Evolutionary conservation across 2,113 vertebrate genomes (phyloP), one percentile per base, ranked within the genome.

Genomic region (Riparia riparia): DNA sequence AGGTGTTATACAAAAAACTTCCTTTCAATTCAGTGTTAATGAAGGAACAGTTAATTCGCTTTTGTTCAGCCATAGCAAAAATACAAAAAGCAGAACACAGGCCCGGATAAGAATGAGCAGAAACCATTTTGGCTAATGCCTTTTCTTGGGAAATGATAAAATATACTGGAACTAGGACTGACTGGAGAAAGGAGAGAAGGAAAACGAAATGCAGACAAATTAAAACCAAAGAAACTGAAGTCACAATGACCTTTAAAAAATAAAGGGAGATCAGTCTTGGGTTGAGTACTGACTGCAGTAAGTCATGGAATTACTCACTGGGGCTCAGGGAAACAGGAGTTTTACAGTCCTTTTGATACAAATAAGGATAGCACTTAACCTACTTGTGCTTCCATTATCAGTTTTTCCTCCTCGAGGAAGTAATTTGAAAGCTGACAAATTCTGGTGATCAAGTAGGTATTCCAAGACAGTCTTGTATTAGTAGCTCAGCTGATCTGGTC

Each of bases 71-170:
- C 25, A 37, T 6, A 45, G 60, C 25, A 81, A 58, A 89, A 84
- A 70, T 18, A 63, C 17, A 20, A 66, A 50, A 87, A 84, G 39
- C 32, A 63, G 15, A 91, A 65, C 15, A 32, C 15, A 47, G n/a
- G 4, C 28, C 9, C 0, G 0, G 31, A 26, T 32, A 83, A 69
- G n/a, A 86, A 60, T 19, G 10, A 73, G 31, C 16, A 57, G 58
- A 90, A 92, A 50, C 18, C 13, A 24, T 54, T 82, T 45, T 57
- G 34, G 25, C n/a, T 69, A 42, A 89, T 19, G 1, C 9, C 24
- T 88, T 57, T 89, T 57, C 25, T 39, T 72, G 34, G 44, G 37
- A 86, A 92, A 69, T 72, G 14, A 41, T 51, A 61, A 88, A 89
- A 34, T 29, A 37, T 57, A 15, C 10, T 58, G 68, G 14, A 94